These are phyloP conservation scores for Dendrophyllia cribrosa DNA, from an alignment of 64 coral and sea anemone species.

Conservation along the genomic window DNA sequence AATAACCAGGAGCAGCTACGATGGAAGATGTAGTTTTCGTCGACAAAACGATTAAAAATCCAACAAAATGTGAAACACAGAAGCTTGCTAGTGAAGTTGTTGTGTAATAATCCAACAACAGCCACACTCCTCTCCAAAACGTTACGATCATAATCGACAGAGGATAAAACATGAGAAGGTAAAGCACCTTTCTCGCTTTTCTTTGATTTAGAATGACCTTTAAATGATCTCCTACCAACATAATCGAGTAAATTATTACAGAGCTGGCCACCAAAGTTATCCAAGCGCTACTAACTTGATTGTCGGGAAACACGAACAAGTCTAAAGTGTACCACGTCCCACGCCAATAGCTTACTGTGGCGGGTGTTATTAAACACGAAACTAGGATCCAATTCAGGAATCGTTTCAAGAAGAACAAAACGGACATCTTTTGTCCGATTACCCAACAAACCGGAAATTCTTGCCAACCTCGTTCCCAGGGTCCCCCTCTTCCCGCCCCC, in stretches of 20 bases:
- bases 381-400: neutral
- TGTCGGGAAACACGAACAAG: slow-evolving; percentile 20
- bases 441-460: neutral
- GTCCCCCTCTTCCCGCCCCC: too few relatives aligned
- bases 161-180: slow-evolving; percentile 12
- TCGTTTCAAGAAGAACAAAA: neutral
- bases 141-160: neutral
- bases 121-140: slow-evolving; percentile 68
- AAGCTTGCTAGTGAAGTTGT: neutral
- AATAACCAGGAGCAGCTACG: slow-evolving; percentile 15
- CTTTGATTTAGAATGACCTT: slow-evolving; percentile 6
- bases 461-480: too few relatives aligned
- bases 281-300: neutral
- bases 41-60: neutral
- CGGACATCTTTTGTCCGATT: neutral
- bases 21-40: slow-evolving; percentile 30
- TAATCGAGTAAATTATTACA: neutral
- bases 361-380: neutral
- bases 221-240: neutral
- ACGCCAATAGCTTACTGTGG: slow-evolving; percentile 23
- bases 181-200: neutral
- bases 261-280: neutral
- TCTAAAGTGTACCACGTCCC: slow-evolving; percentile 54
- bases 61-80: slow-evolving; percentile 18
- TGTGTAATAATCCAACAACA: slow-evolving; percentile 27